These are phyloP conservation scores for Xyrauchen texanus DNA, from an alignment of 2,113 vertebrate genomes.

Conservation along the genomic window DNA sequence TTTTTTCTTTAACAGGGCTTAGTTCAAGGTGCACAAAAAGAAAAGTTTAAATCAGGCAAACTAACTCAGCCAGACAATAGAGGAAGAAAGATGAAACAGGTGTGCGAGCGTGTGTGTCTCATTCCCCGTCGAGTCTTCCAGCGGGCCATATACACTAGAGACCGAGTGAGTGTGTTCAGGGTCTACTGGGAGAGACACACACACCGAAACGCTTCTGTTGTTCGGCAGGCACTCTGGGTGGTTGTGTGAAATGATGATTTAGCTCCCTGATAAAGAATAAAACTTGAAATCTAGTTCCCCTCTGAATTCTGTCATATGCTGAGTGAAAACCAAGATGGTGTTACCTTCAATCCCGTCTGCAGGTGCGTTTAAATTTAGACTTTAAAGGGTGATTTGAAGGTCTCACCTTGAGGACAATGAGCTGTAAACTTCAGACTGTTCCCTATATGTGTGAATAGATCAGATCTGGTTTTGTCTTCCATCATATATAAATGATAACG, in stretches of 20 bases:
- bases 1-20: constrained; percentile 28
- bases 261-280: constrained; percentile 37
- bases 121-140: constrained; percentile 13
- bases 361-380: constrained; percentile 6
- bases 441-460: neutral
- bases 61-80: constrained; percentile 33
- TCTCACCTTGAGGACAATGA: neutral
- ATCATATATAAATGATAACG: too few relatives aligned
- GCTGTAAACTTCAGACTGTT: neutral
- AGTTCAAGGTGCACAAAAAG: constrained; percentile 37
- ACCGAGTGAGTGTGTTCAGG: neutral
- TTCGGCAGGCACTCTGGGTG: constrained; percentile 25
- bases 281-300: constrained; percentile 23
- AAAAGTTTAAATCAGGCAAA: constrained; percentile 40
- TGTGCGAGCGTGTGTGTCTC: constrained; percentile 17
- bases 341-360: constrained; percentile 1
- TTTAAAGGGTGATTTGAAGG: constrained; percentile 18
- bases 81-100: constrained; percentile 25
- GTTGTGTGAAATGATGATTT: constrained; percentile 45
- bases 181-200: constrained; percentile 18
- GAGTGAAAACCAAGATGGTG: neutral
- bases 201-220: constrained; percentile 13
- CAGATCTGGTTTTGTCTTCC: neutral
- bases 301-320: constrained; percentile 5
- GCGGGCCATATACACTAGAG: constrained; percentile 29